Conservation (phyloP, 2,797 vertebrate genomes). For the Chrysocyon brachyurus region DNA sequence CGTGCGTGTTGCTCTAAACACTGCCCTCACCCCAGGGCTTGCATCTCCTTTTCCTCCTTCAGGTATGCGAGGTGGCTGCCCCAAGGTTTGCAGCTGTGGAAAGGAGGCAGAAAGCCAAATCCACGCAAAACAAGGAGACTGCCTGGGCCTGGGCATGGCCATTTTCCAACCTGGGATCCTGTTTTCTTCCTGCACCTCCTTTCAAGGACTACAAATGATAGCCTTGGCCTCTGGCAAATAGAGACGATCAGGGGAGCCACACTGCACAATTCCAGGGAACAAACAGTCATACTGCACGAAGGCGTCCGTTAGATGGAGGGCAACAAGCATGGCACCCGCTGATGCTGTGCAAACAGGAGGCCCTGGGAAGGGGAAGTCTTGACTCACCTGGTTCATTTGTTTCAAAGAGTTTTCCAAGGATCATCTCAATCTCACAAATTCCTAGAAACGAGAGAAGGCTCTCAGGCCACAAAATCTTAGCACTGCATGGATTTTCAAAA, state of each 20-base stretch:
- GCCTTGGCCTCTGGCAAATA: neutral
- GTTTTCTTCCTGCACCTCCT: neutral
- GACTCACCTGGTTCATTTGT: neutral
- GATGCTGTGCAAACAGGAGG: neutral
- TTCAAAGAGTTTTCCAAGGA: neutral
- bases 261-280: neutral
- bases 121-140: neutral
- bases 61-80: accelerated
- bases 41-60: neutral
- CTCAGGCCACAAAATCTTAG: neutral
- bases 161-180: neutral
- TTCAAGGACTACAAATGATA: neutral
- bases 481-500: neutral
- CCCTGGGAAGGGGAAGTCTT: neutral
- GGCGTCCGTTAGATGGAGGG: neutral
- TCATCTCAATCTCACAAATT: neutral
- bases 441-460: neutral
- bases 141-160: neutral
- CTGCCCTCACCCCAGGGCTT: too few species aligned
- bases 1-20: accelerated
- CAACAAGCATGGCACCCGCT: neutral
- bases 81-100: neutral
- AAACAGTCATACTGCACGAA: neutral
- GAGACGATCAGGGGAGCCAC: neutral
- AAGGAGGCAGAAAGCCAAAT: neutral